These are phyloP conservation scores for Tenebrio molitor DNA, from an alignment of 1,140 invertebrate genomes.

Conservation along the genomic window DNA sequence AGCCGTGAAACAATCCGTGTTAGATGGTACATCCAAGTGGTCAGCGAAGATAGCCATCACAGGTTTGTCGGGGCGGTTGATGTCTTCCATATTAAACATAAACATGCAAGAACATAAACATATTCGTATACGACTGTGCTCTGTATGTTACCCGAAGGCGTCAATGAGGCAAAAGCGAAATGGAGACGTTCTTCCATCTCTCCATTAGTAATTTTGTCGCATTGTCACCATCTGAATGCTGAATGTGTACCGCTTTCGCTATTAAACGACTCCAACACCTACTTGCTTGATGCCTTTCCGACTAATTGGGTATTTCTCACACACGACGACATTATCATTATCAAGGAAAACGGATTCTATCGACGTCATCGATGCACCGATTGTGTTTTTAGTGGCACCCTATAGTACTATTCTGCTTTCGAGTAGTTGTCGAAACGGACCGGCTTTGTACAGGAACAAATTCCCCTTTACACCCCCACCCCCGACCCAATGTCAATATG, in stretches of 20 bases:
- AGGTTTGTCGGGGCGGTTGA: slow-evolving; percentile 81
- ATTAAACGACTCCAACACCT: slow-evolving; percentile 40
- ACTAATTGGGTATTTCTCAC: slow-evolving; percentile 52
- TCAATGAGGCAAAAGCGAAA: neutral
- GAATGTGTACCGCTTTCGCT: slow-evolving; percentile 55
- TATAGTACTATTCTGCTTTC: too few relatives aligned
- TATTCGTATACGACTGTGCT: slow-evolving; percentile 6
- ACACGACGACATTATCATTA: slow-evolving; percentile 35
- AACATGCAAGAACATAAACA: slow-evolving; percentile 4
- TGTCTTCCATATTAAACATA: slow-evolving; percentile 47
- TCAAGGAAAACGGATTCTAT: too few relatives aligned
- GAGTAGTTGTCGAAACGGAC: too few relatives aligned
- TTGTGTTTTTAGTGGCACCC: too few relatives aligned
- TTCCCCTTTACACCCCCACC: too few relatives aligned
- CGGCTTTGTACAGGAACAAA: too few relatives aligned
- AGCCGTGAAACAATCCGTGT: slow-evolving; percentile 97
- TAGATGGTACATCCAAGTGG: slow-evolving; percentile 99
- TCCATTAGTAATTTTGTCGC: neutral
- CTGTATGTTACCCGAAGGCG: neutral
- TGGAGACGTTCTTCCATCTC: neutral
- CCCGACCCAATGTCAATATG: too few relatives aligned
- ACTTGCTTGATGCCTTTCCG: slow-evolving; percentile 44
- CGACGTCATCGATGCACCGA: too few relatives aligned
- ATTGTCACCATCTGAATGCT: slow-evolving; percentile 49
- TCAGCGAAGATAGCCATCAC: slow-evolving; percentile 99